Evolutionary conservation across 2,888 invertebrate species (phyloP), one percentile per base, ranked within the genome.

Genomic region (Cantharis flavilabris): DNA sequence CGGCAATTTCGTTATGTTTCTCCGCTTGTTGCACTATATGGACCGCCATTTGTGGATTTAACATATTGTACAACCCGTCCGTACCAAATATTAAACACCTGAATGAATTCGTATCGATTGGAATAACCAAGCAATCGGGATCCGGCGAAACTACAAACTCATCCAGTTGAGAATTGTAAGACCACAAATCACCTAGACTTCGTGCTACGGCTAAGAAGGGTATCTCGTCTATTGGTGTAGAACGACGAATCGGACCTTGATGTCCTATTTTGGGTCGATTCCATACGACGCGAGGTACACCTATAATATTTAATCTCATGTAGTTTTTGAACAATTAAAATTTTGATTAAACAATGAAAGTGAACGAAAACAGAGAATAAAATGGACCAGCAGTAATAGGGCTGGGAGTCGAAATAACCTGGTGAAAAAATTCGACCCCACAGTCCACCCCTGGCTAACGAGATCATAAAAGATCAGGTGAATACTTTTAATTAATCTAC

Each of bases 111-210:
- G 96, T 92, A 88, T 97, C 95, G 82, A 97, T 94, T 80, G 93
- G 92, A 78, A 96, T 90, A 2, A 98, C 97, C 77, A 93, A 92
- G 11, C 98, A 96, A 90, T 99, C 99, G 0, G 99, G 99, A 88
- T 97, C 97, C 0, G 99, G 99, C 30, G 98, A 98, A n/a, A 99
- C 98, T 16, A 98, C 95, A 89, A 97, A 99, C 87, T 96, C 94
- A 87, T 97, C 94, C 83, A 94, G 92, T 76, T 93, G 93, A 2
- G 95, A 95, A 89, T 98, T 98, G 88, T 97, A 98, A 84, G 98
- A 98, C 99, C 99, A 99, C 14, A 99, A 90, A 88, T 99, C 99
- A 70, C 98, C 99, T 69, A 99, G 89, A 62, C 98, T 97, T 83
- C 99, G 91, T 1, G 99, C 98, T 13, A 99, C 98, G 1, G 99